Conservation (phyloP, 2,797 vertebrate species). For the Smutsia temminckii region DNA sequence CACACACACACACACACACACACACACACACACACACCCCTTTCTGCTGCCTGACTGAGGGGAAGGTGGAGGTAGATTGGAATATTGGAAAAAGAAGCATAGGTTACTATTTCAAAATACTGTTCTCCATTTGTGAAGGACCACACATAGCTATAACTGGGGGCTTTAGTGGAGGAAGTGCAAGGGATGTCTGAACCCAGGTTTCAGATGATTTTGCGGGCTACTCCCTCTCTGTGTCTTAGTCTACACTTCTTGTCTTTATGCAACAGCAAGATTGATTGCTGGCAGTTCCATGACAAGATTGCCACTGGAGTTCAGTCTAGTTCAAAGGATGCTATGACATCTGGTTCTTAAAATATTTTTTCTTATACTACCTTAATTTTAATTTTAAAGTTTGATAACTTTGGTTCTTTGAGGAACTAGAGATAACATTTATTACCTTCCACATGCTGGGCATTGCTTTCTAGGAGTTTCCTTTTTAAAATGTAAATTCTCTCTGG, state of each 20-base stretch:
- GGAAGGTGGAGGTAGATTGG: background rate
- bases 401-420: background rate
- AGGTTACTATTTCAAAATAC: background rate
- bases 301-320: background rate
- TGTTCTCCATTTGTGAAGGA: background rate
- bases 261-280: background rate
- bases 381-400: background rate
- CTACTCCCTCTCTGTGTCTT: background rate
- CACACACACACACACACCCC: no score
- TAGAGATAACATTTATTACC: background rate
- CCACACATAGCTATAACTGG: background rate
- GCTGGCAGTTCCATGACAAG: background rate
- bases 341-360: background rate
- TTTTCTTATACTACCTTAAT: background rate
- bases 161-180: background rate
- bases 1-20: background rate
- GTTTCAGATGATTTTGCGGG: background rate
- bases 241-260: background rate
- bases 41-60: background rate
- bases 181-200: background rate
- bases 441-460: background rate
- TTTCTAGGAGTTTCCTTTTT: background rate
- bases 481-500: conserved; percentile 62
- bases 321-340: background rate
- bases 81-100: background rate